Evolutionary conservation across 1,140 invertebrate genomes (phyloP), one percentile per base, ranked within the genome.

Genomic region (Zaprionus gabonicus): DNA sequence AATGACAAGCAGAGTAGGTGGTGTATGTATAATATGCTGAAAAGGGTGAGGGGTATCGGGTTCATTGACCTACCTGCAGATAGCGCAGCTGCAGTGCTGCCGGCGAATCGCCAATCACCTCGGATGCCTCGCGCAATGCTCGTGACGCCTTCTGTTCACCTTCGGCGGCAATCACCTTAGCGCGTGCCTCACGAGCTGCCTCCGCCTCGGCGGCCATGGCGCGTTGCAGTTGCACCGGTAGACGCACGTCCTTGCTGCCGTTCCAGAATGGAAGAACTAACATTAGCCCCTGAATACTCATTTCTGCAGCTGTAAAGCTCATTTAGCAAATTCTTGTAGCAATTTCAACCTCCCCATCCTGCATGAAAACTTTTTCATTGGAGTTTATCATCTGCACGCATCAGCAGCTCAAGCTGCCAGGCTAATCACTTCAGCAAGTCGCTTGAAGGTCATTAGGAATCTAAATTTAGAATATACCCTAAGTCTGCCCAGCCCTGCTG

Each of bases 171-270:
- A 97, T 97, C 12, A 97, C 97, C 94, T 98, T 97, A 49, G 95
- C 95, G 27, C 95, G 94, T 51, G 97, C 97, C 93, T 97, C 97
- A 25, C 97, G 94, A 1, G 96, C 96, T 0, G 97, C 97, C 88
- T 98, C 97, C 3, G 97, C 97, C 93, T 98, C 97, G 6, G 97
- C 97, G 1, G 97, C 97, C 97, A 98, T 98, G 1, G 97, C 96
- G 67, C 97, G 94, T 93, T 98, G 97, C 57, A 99, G 93, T 92
- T 98, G 96, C 12, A 97, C 95, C 0, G 98, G 98, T 25, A 99
- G 93, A 66, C 97, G 95, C 10, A 98, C 97, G 92, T 99, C 98
- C 93, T 99, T 99, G 65, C 97, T 98, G 94, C 91, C 63, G 57
- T 75, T 79, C 56, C 66, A 71, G 55, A 36, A 81, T 66, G 78